These are phyloP conservation scores for Arion vulgaris DNA, from an alignment of 1,140 invertebrate species.

Conservation along the genomic window DNA sequence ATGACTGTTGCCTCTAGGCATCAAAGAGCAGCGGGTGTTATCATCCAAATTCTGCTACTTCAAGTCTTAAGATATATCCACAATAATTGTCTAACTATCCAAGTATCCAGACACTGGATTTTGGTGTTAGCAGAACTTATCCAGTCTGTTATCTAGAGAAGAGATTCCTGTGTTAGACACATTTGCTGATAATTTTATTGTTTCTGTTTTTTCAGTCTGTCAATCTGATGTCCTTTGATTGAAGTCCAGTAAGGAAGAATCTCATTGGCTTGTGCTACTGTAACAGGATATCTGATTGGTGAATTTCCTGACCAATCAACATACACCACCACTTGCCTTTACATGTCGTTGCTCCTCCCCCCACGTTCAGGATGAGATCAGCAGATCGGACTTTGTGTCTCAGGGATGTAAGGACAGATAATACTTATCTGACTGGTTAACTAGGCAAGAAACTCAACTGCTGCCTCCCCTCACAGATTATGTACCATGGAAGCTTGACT, in stretches of 20 bases:
- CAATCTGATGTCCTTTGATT: constrained; percentile 70
- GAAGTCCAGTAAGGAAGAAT: constrained; percentile 42
- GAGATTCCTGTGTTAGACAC: too few relatives aligned
- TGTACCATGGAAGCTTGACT: too few relatives aligned
- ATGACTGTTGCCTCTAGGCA: too few relatives aligned
- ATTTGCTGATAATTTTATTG: constrained; percentile 36
- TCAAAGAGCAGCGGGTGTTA: too few relatives aligned
- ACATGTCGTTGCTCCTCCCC: constrained; percentile 31
- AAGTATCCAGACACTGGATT: too few relatives aligned
- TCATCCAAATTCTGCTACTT: too few relatives aligned
- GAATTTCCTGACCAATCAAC: constrained; percentile 23
- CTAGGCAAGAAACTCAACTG: background rate
- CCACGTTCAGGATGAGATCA: background rate
- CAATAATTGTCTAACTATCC: too few relatives aligned
- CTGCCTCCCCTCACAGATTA: too few relatives aligned
- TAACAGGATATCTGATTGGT: constrained; percentile 24
- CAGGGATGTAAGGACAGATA: constrained; percentile 12
- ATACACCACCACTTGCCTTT: constrained; percentile 23
- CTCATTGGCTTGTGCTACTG: background rate
- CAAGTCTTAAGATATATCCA: too few relatives aligned
- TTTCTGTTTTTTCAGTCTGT: constrained; percentile 59
- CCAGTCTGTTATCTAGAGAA: too few relatives aligned
- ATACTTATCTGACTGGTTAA: background rate
- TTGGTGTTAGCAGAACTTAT: too few relatives aligned
- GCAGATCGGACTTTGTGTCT: background rate